These are phyloP conservation scores for Sebastes baramenuke DNA, from an alignment of 2,797 vertebrate species.

Conservation along the genomic window DNA sequence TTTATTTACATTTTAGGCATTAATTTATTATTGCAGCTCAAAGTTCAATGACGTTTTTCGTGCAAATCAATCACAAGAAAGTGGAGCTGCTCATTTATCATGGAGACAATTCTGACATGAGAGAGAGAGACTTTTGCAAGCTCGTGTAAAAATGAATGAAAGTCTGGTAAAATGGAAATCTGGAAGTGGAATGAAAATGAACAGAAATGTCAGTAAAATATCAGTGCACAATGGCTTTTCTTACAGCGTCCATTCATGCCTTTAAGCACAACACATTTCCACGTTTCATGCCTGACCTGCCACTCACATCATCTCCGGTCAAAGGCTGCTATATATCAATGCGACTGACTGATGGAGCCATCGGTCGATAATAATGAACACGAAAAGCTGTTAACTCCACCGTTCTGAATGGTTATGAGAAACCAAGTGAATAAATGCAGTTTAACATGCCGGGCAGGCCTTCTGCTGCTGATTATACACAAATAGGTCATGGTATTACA, in stretches of 20 bases:
- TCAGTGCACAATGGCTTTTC: background rate
- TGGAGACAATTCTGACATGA: background rate
- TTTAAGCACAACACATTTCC: conserved; percentile 2
- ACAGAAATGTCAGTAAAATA: background rate
- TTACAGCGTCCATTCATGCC: background rate
- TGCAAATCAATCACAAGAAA: background rate
- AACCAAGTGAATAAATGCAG: conserved; percentile 26
- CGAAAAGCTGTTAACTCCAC: conserved; percentile 10
- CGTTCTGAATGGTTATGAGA: background rate
- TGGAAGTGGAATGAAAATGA: background rate
- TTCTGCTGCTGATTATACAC: conserved; percentile 42
- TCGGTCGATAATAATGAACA: background rate
- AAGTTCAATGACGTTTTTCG: background rate
- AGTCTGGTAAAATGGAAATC: background rate
- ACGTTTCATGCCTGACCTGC: conserved; percentile 29
- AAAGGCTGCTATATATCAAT: conserved; percentile 34
- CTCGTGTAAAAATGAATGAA: background rate
- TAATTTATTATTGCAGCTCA: background rate
- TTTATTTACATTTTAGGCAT: background rate
- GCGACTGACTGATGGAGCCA: conserved; percentile 8
- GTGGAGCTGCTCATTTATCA: background rate
- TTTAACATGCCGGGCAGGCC: conserved; percentile 1
- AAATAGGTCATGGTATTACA: conserved; percentile 52
- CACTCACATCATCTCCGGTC: conserved; percentile 16
- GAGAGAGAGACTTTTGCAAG: background rate